Evolutionary conservation across 2,888 invertebrate species (phyloP).

Genomic region (Mantis religiosa): DNA sequence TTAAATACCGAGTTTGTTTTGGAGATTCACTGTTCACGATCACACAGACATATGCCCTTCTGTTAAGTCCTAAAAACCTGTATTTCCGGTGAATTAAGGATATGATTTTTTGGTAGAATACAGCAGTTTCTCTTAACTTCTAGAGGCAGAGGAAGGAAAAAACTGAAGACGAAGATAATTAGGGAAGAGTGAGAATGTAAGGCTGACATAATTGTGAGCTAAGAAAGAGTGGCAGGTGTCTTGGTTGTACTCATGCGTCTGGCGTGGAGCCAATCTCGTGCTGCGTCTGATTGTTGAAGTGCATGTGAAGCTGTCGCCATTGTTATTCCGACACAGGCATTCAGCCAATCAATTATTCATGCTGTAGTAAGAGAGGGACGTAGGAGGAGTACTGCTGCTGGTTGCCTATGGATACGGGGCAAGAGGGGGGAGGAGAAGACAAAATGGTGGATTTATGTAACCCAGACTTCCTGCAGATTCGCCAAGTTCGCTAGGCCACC

Average conservation of each 20-base stretch:
- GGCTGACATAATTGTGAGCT: too few species aligned
- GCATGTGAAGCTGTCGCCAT: constrained; percentile 29
- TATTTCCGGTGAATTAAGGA: too few species aligned
- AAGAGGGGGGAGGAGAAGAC: constrained; percentile 8
- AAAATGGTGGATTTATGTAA: constrained; percentile 22
- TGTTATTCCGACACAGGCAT: constrained; percentile 32
- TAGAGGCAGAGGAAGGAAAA: too few species aligned
- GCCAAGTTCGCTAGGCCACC: background rate
- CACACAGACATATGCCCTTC: too few species aligned
- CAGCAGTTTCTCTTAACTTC: too few species aligned
- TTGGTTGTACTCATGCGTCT: constrained; percentile 17
- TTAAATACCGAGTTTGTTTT: too few species aligned
- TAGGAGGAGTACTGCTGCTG: constrained; percentile 14
- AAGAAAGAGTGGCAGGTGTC: background rate
- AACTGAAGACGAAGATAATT: too few species aligned
- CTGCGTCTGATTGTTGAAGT: constrained; percentile 31
- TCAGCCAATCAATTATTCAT: constrained; percentile 34
- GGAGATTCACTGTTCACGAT: too few species aligned
- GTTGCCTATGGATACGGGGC: background rate
- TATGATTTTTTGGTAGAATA: too few species aligned
- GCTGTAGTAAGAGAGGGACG: constrained; percentile 17
- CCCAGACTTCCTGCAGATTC: background rate
- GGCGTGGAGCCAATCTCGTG: constrained; percentile 23
- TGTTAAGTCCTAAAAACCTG: too few species aligned
- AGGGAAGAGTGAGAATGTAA: too few species aligned